phyloP scores from a whole-genome alignment of 2,888 invertebrate genomes.

The Chelonus formosanus region DNA sequence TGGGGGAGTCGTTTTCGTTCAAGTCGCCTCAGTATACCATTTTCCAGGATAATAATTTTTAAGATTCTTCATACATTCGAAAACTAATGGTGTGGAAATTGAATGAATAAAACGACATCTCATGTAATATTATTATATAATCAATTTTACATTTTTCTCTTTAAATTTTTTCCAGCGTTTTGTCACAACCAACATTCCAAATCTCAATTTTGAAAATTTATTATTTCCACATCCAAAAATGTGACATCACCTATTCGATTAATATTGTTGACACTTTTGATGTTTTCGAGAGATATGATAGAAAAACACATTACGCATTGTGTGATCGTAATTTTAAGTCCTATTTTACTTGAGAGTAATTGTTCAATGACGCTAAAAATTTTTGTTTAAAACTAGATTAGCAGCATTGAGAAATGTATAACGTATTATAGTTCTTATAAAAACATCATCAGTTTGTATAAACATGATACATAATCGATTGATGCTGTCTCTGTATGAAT shows the following conservation, averaged over 20 bases:
- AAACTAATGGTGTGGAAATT: slow-evolving; percentile 18
- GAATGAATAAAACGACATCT: slow-evolving; percentile 8
- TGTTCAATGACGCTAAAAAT: no score
- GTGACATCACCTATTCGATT: no score
- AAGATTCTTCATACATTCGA: background rate
- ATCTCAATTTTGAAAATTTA: no score
- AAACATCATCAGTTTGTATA: background rate
- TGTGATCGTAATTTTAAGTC: no score
- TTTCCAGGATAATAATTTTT: slow-evolving; percentile 8
- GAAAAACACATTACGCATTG: no score
- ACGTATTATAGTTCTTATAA: background rate
- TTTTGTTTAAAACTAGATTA: no score
- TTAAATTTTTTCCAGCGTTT: background rate
- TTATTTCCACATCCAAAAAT: no score
- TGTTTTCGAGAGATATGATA: no score
- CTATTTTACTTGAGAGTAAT: no score
- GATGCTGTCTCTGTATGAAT: slow-evolving; percentile 8
- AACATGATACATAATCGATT: slow-evolving; percentile 1
- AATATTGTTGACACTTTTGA: no score
- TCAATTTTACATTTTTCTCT: background rate
- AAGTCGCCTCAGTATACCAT: slow-evolving; percentile 11
- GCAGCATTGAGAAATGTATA: no score
- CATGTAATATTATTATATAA: background rate
- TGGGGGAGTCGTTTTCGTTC: background rate
- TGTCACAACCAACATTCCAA: no score